Percentiles rank a stretch among this genome's conserved stretches.
phyloP scores from a whole-genome alignment of 2,797 vertebrate species.

The Siniperca scherzeri region DNA sequence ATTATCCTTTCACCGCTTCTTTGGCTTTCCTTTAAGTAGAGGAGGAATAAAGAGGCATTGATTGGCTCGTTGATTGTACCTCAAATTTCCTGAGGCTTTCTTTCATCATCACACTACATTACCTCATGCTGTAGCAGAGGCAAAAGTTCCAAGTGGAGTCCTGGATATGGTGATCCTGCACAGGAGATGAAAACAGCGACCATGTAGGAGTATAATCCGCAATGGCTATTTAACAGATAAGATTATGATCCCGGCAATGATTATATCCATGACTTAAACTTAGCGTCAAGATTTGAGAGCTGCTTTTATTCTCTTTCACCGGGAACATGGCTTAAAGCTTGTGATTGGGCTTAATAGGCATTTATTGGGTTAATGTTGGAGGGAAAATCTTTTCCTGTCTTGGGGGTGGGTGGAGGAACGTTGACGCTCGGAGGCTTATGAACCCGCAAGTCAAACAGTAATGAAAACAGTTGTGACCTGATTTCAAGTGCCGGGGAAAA shows the following conservation, averaged over 20 bases:
- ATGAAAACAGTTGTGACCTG: conserved; percentile 85
- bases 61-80: conserved; percentile 68
- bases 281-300: background rate
- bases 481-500: conserved; percentile 70
- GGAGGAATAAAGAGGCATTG: conserved; percentile 58
- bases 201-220: conserved; percentile 33
- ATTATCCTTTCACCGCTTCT: conserved; percentile 54
- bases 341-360: conserved; percentile 59
- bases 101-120: conserved; percentile 64
- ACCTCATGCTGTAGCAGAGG: conserved; percentile 62
- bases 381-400: conserved; percentile 84
- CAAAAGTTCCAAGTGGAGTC: conserved; percentile 29
- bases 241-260: conserved; percentile 38
- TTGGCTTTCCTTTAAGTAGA: conserved; percentile 39
- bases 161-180: conserved; percentile 28
- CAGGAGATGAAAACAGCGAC: conserved; percentile 35
- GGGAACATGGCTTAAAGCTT: conserved; percentile 13
- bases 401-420: conserved; percentile 81
- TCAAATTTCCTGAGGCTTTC: conserved; percentile 56
- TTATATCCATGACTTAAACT: conserved; percentile 25
- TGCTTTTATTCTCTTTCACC: conserved; percentile 10
- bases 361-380: conserved; percentile 82
- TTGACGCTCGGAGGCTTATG: conserved; percentile 79
- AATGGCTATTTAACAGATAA: conserved; percentile 37
- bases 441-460: conserved; percentile 82